Evolutionary conservation across 2,797 vertebrate genomes (phyloP).

Genomic region (Tokudaia muenninki): DNA sequence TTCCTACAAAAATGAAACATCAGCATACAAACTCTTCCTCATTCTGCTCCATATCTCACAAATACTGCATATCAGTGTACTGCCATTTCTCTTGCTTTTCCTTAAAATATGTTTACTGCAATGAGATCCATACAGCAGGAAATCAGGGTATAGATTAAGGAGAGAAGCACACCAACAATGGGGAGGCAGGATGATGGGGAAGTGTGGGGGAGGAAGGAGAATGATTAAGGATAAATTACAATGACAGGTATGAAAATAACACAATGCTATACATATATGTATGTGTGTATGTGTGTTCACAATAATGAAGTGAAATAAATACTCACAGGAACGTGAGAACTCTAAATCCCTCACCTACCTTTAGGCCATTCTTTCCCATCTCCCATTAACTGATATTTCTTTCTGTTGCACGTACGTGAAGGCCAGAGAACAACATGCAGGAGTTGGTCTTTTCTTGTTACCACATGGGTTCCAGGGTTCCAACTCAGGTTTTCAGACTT

Average conservation of each 20-base stretch:
- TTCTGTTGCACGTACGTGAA: neutral
- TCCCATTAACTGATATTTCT: neutral
- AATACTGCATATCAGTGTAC: neutral
- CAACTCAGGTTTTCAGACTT: neutral
- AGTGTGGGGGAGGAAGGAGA: too few species aligned
- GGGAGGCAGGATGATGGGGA: neutral
- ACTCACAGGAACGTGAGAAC: neutral
- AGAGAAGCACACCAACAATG: neutral
- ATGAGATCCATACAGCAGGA: neutral
- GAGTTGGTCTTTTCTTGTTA: neutral
- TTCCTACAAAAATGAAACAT: constrained; percentile 59
- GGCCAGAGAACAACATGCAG: neutral
- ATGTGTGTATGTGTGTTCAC: neutral
- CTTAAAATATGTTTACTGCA: constrained; percentile 23
- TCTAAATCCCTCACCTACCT: neutral
- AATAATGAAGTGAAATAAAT: constrained; percentile 19
- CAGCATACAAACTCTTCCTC: neutral
- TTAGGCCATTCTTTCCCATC: neutral
- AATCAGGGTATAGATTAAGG: neutral
- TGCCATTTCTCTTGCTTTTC: neutral
- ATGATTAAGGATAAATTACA: neutral
- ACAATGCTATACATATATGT: neutral
- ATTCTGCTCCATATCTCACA: constrained; percentile 10
- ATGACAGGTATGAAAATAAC: neutral
- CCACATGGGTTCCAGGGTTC: neutral